Evolutionary conservation across 2,797 vertebrate genomes (phyloP).

Genomic region (Sciurus vulgaris): DNA sequence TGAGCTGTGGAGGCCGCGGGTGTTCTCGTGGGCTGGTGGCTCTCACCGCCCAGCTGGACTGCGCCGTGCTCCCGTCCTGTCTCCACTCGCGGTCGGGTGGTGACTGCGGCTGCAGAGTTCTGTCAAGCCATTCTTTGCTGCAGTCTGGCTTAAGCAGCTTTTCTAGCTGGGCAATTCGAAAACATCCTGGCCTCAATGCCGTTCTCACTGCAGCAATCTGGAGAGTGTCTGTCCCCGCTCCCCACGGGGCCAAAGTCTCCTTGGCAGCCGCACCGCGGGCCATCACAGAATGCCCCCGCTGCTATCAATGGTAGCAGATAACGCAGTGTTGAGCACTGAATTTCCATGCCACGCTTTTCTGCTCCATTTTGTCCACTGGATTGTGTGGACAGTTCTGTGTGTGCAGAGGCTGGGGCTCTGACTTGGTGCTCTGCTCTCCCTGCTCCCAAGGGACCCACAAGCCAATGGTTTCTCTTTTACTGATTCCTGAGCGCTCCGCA

Average conservation of each 20-base stretch:
- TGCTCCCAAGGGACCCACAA: background rate
- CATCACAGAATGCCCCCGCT: background rate
- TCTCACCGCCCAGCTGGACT: background rate
- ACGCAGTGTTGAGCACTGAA: background rate
- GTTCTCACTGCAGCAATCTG: background rate
- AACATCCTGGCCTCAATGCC: background rate
- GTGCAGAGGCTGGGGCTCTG: background rate
- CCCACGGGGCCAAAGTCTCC: background rate
- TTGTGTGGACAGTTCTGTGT: background rate
- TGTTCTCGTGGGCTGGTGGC: background rate
- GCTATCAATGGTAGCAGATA: fast-evolving
- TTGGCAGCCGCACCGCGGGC: background rate
- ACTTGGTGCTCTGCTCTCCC: background rate
- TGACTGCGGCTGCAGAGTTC: background rate
- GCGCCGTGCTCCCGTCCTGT: background rate
- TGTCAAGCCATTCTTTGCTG: background rate
- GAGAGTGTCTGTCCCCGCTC: background rate
- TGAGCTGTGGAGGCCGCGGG: background rate
- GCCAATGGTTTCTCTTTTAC: background rate
- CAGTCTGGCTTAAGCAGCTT: background rate
- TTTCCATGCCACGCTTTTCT: background rate
- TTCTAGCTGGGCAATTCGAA: background rate
- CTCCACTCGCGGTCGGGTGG: background rate
- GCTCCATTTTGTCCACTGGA: too few relatives aligned
- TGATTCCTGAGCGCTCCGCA: background rate